Base-by-base conservation (phyloP, 2,113 vertebrate genomes). In the Entomyzon cyanotis region DNA sequence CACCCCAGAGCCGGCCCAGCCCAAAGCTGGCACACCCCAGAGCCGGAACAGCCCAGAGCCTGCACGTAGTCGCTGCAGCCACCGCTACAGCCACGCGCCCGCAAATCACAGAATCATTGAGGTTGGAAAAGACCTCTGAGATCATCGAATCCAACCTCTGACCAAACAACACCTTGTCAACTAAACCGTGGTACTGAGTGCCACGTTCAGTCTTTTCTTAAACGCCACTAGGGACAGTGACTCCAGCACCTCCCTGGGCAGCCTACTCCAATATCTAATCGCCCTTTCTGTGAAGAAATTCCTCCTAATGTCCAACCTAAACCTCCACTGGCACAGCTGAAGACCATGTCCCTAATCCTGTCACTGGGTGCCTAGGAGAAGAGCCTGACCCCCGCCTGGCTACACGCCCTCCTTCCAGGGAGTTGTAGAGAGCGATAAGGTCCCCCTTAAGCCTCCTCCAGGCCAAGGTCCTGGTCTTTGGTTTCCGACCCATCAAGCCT, bases 371-470 rank as follows among this genome's bases (percentile, higher is more conserved):
- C 17, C 56, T 18, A 41, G 6, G 41, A 71, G 41, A 47, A 63
- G 7, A 56, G 41, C 7, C 25, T 21, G 49, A 9, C 4, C 20
- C 28, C 6, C 10, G 4, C 4, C 39, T 6, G 47, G 28, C 23
- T 13, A 13, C 46, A 33, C 46, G 27, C 0, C 17, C 33, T 55
- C n/a, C 20, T 28, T 23, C 14, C 42, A 16, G 27, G 2, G 35
- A 37, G 37, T 1, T 50, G 25, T 12, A 13, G 2, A 13, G 47
- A 31, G 28, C 1, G 6, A 2, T 7, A 9, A 15, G 18, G 37
- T 16, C 37, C 4, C 18, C 11, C 53, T 3, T 3, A 39, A 60
- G 39, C 30, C 53, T 25, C 20, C 53, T 50, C n/a, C n/a, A 22
- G 30, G 7, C 18, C 4, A 4, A 44, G 56, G 50, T 39, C 47